Conservation (phyloP, 1,140 invertebrate species). For the Physella acuta region DNA sequence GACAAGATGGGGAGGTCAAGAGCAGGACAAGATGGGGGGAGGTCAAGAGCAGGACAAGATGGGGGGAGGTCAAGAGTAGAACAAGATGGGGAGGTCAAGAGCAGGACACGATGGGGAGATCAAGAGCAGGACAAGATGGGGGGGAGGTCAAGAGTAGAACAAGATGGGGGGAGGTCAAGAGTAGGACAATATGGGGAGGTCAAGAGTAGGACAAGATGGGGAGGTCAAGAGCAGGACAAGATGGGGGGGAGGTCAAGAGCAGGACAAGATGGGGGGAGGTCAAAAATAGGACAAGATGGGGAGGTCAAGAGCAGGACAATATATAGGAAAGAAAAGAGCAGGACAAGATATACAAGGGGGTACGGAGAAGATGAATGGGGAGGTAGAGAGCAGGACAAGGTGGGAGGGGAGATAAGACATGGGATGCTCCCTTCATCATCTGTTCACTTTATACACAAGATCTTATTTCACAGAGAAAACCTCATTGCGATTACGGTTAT, state of each 20-base stretch:
- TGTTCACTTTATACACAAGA: too few relatives aligned
- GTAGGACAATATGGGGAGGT: background rate
- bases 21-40: too few relatives aligned
- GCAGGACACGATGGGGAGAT: too few relatives aligned
- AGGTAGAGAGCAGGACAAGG: background rate
- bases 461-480: too few relatives aligned
- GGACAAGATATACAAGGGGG: background rate
- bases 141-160: background rate
- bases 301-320: background rate
- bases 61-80: too few relatives aligned
- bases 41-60: too few relatives aligned
- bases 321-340: background rate
- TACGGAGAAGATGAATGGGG: background rate
- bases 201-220: background rate
- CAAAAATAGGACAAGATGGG: background rate
- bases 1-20: too few relatives aligned
- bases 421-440: background rate
- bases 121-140: too few relatives aligned
- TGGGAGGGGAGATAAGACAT: background rate
- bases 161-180: background rate
- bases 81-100: too few relatives aligned
- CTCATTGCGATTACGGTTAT: too few relatives aligned
- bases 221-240: background rate
- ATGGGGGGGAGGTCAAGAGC: background rate
- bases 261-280: background rate